Conservation (phyloP, 2,113 vertebrate genomes). For the Atlantisia rogersi region DNA sequence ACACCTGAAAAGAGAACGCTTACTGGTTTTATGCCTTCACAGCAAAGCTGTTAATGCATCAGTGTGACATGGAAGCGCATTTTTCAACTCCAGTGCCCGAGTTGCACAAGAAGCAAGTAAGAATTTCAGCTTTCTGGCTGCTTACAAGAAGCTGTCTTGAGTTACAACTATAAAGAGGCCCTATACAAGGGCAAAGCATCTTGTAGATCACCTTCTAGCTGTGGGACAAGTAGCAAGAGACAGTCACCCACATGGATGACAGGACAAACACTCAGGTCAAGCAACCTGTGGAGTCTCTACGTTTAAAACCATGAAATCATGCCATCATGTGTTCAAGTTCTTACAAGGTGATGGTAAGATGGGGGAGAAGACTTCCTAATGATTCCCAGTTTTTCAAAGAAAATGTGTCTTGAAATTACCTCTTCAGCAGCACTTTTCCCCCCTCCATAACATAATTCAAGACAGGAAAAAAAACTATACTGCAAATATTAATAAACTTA, state of each 20-base stretch:
- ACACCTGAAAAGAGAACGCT: neutral
- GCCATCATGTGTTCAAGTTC: neutral
- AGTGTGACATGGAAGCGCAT: neutral
- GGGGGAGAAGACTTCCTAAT: neutral
- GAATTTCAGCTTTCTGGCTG: neutral
- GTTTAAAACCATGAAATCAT: neutral
- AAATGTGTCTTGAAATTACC: neutral
- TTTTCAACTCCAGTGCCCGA: neutral
- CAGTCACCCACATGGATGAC: no score
- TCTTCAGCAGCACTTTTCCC: neutral
- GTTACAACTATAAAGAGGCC: neutral
- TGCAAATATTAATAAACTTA: neutral
- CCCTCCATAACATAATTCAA: neutral
- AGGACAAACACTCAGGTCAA: neutral
- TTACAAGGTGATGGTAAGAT: neutral
- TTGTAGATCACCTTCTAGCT: neutral
- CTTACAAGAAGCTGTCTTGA: neutral
- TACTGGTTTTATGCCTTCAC: neutral
- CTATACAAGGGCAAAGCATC: neutral
- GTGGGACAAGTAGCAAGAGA: neutral
- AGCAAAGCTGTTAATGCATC: neutral
- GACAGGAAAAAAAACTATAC: neutral
- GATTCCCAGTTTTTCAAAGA: neutral
- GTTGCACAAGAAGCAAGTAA: neutral
- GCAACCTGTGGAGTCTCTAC: neutral